These are phyloP conservation scores for Eristalis arbustorum DNA, from an alignment of 2,888 invertebrate genomes.

Conservation along the genomic window DNA sequence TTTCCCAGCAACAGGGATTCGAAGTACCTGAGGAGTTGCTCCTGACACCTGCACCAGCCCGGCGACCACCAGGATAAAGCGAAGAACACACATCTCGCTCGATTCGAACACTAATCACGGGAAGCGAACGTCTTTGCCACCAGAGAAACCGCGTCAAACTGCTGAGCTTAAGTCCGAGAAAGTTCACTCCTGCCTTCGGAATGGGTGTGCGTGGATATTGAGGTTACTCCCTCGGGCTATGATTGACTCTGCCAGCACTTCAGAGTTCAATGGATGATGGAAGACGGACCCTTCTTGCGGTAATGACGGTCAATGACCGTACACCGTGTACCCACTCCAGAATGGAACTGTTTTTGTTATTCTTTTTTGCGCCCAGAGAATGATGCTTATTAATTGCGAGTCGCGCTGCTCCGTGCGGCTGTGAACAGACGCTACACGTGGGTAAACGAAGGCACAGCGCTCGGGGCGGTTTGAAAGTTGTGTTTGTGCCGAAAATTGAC, in stretches of 20 bases:
- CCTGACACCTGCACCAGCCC: background rate
- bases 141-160: conserved; percentile 38
- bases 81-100: conserved; percentile 12
- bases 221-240: conserved; percentile 48
- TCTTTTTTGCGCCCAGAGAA: background rate
- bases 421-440: conserved; percentile 23
- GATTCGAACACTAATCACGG: background rate
- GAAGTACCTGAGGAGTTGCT: conserved; percentile 42
- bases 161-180: conserved; percentile 11
- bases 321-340: conserved; percentile 13
- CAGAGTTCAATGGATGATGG: conserved; percentile 36
- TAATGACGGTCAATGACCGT: conserved; percentile 51
- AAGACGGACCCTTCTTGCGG: conserved; percentile 5
- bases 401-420: background rate
- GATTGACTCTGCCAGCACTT: conserved; percentile 34
- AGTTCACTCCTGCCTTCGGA: background rate
- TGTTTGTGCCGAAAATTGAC: conserved; percentile 30
- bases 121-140: conserved; percentile 41
- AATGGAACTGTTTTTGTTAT: background rate
- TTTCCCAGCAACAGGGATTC: too few species aligned
- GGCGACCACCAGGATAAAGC: conserved; percentile 1
- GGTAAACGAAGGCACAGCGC: conserved; percentile 8
- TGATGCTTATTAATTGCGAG: conserved; percentile 22
- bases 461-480: conserved; percentile 26
- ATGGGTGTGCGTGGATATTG: conserved; percentile 2